Percentiles rank a stretch among this genome's conserved stretches.
phyloP scores from a whole-genome alignment of 2,797 vertebrate species.

The Esox masquinongy region DNA sequence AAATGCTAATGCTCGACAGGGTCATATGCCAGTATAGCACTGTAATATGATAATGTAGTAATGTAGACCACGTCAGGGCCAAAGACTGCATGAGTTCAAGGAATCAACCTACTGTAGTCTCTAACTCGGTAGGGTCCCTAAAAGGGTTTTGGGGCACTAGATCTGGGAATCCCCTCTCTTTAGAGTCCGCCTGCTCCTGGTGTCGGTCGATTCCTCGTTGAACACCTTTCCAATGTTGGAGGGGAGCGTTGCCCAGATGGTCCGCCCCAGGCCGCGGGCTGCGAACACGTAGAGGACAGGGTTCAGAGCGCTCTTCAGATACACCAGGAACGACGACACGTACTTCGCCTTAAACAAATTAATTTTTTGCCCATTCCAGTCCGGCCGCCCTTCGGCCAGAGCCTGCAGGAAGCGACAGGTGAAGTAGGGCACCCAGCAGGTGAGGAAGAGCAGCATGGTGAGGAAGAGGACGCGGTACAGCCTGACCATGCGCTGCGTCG shows the following conservation, averaged over 20 bases:
- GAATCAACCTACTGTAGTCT: no score
- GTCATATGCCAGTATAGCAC: no score
- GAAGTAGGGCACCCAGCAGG: constrained; percentile 82
- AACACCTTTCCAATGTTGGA: constrained; percentile 77
- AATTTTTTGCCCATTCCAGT: fast-evolving
- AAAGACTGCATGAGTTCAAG: no score
- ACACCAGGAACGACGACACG: constrained; percentile 74
- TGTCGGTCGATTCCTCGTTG: constrained; percentile 71
- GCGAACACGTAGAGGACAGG: constrained; percentile 79
- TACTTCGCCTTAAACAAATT: background rate
- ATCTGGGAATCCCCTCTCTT: constrained; percentile 65
- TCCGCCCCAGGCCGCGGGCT: constrained; percentile 70
- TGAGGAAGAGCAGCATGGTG: constrained; percentile 80
- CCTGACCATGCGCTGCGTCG: constrained; percentile 47
- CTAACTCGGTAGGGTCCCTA: background rate
- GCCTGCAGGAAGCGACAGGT: constrained; percentile 69
- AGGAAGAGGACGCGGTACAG: constrained; percentile 76
- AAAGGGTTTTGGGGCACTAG: constrained; percentile 29
- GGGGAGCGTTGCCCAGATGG: constrained; percentile 67
- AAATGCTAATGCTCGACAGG: no score
- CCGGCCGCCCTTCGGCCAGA: fast-evolving
- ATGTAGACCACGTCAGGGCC: no score
- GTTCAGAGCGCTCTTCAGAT: constrained; percentile 76
- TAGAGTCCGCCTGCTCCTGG: constrained; percentile 67
- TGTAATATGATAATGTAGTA: no score